These are phyloP conservation scores for Himalopsyche tibetana DNA, from an alignment of 2,888 invertebrate species.

Conservation along the genomic window DNA sequence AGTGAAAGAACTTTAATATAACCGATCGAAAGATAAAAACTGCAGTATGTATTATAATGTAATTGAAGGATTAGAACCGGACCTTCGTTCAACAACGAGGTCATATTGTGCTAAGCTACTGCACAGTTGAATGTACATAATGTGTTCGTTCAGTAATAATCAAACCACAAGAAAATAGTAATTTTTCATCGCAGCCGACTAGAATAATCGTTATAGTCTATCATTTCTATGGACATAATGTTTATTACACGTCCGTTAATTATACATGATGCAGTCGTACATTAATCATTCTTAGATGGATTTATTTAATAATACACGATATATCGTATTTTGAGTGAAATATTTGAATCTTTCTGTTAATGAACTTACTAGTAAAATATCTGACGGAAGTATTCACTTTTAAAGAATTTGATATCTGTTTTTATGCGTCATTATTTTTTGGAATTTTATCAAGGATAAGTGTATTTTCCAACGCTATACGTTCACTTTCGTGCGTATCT, in stretches of 20 bases:
- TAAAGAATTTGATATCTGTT: neutral
- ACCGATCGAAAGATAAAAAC: neutral
- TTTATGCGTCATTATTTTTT: neutral
- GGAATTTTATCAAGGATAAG: slow-evolving; percentile 2
- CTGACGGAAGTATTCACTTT: neutral
- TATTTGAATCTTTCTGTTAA: neutral
- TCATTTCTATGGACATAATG: neutral
- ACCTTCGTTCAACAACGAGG: slow-evolving; percentile 1
- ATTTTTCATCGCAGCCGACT: neutral
- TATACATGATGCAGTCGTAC: neutral
- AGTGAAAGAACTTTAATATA: slow-evolving; percentile 3
- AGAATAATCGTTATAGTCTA: neutral
- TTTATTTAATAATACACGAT: neutral
- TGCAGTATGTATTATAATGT: neutral
- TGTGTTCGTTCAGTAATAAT: neutral
- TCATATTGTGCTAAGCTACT: neutral
- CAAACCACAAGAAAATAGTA: neutral
- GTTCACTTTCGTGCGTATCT: slow-evolving; percentile 1
- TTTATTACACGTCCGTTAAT: slow-evolving; percentile 14
- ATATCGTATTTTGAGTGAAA: neutral
- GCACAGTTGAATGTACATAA: neutral
- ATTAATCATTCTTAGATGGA: neutral
- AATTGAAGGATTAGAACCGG: neutral
- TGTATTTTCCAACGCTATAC: neutral
- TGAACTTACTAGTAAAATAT: neutral